Evolutionary conservation across 2,888 invertebrate species (phyloP).

Genomic region (Ectobius pallidus): DNA sequence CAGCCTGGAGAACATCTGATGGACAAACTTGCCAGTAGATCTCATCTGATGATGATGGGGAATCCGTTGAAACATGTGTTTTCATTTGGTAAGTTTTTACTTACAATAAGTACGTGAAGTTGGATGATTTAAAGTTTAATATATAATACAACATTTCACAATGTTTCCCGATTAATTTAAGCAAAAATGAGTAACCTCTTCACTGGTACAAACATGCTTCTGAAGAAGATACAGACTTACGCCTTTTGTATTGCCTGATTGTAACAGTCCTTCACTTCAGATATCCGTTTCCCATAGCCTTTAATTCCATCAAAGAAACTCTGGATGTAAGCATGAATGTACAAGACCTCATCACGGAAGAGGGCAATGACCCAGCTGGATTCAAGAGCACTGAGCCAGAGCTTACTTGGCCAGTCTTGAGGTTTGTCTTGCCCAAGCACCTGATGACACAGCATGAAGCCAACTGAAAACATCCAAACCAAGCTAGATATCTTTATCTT

Average conservation of each 20-base stretch:
- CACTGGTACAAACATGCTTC: too few species aligned
- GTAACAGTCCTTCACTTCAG: conserved; percentile 96
- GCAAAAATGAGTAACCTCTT: too few species aligned
- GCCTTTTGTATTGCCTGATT: conserved; percentile 89
- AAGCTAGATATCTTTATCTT: too few species aligned
- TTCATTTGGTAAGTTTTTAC: too few species aligned
- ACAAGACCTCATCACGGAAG: conserved; percentile 96
- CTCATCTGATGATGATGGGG: too few species aligned
- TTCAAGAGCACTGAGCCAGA: conserved; percentile 92
- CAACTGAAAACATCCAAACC: conserved; percentile 61
- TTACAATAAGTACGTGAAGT: too few species aligned
- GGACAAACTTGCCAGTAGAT: too few species aligned
- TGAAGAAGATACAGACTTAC: conserved; percentile 53
- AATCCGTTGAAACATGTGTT: too few species aligned
- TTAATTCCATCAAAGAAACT: conserved; percentile 94
- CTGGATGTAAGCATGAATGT: conserved; percentile 92
- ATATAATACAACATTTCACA: too few species aligned
- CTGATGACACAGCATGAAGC: conserved; percentile 89
- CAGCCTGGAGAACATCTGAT: too few species aligned
- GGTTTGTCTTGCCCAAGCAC: conserved; percentile 79
- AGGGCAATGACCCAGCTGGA: conserved; percentile 93
- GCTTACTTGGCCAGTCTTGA: conserved; percentile 81
- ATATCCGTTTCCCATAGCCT: conserved; percentile 89
- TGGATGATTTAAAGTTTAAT: too few species aligned
- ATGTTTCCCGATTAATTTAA: too few species aligned